Conservation (phyloP, 2,113 vertebrate genomes). For the Bufo bufo region DNA sequence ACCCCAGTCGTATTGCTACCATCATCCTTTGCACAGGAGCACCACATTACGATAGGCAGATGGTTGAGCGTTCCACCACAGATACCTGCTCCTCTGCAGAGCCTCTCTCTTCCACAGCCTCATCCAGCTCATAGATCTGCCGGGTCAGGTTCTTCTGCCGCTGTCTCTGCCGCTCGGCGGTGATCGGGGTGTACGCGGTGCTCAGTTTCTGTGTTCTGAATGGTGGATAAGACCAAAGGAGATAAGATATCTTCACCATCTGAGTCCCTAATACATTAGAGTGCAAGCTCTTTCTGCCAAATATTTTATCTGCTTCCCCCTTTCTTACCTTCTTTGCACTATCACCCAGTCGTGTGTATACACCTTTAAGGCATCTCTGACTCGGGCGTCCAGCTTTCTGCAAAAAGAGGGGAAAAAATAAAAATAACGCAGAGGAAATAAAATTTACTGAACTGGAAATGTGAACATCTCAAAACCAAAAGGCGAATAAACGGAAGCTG, state of each 20-base stretch:
- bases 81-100: constrained; percentile 81
- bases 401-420: constrained; percentile 44
- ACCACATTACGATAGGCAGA: not conserved
- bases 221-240: not conserved
- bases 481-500: not conserved
- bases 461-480: not conserved
- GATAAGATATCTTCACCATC: not conserved
- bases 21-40: not conserved
- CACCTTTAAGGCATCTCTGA: constrained; percentile 82
- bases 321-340: constrained; percentile 82
- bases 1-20: not conserved
- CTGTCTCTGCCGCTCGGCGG: constrained; percentile 80
- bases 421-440: not conserved
- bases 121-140: constrained; percentile 87
- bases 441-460: not conserved
- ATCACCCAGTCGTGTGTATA: constrained; percentile 91
- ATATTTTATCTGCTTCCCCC: not conserved
- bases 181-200: constrained; percentile 74
- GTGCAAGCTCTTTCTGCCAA: not conserved
- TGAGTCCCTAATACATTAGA: not conserved
- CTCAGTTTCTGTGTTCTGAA: constrained; percentile 83
- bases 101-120: constrained; percentile 69
- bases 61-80: too few species aligned
- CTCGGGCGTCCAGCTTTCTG: constrained; percentile 85
- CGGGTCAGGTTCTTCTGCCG: constrained; percentile 79